Evolutionary conservation across 2,797 vertebrate genomes (phyloP).

Genomic region (Esox lucius): DNA sequence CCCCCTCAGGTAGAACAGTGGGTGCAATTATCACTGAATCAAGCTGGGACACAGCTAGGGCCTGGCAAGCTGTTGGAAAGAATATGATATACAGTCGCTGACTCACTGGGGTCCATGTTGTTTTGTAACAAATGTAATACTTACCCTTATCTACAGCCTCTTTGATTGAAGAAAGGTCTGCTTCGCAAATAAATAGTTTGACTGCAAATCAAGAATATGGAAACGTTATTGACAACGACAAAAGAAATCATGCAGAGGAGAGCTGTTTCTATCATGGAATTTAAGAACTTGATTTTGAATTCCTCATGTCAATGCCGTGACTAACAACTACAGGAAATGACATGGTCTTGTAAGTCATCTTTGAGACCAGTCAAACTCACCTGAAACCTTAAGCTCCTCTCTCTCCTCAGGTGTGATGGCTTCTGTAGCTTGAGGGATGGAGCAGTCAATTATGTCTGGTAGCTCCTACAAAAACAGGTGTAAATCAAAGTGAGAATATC

Average conservation of each 20-base stretch:
- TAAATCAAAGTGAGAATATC: background rate
- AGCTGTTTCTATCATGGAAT: background rate
- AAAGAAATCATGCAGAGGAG: background rate
- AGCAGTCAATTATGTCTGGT: conserved; percentile 83
- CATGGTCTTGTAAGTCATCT: background rate
- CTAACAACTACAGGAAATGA: too few relatives aligned
- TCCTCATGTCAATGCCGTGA: background rate
- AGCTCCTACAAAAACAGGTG: conserved; percentile 51
- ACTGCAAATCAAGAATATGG: conserved; percentile 72
- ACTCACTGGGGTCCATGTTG: background rate
- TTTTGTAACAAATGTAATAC: conserved; percentile 43
- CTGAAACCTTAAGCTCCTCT: conserved; percentile 95
- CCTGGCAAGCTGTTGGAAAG: conserved; percentile 78
- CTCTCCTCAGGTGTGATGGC: conserved; percentile 93
- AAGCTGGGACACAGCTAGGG: conserved; percentile 88
- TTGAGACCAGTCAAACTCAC: conserved; percentile 63
- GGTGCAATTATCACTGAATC: conserved; percentile 96
- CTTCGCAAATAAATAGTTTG: conserved; percentile 90
- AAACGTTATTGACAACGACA: conserved; percentile 3
- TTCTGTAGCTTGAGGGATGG: conserved; percentile 83
- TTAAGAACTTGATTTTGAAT: background rate
- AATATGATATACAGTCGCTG: background rate
- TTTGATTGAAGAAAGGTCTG: conserved; percentile 82
- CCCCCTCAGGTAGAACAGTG: conserved; percentile 80
- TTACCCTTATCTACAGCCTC: conserved; percentile 91